phyloP scores from a whole-genome alignment of 2,797 vertebrate genomes.

The Karalla daura region DNA sequence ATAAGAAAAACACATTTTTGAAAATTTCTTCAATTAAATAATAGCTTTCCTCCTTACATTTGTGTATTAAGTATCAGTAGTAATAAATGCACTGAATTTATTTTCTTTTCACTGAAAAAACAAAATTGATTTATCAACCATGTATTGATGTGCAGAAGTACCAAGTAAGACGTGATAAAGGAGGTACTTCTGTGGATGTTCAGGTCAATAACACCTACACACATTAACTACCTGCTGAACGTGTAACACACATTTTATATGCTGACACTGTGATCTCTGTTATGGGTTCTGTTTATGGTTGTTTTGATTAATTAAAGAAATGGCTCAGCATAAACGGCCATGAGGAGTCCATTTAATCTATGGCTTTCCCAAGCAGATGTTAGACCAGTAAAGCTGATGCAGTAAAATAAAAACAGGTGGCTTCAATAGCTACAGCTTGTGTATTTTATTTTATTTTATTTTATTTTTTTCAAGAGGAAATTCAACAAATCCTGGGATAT shows the following conservation, averaged over 20 bases:
- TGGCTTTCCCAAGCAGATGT: constrained; percentile 22
- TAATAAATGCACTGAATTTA: no score
- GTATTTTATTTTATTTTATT: neutral
- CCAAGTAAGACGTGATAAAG: no score
- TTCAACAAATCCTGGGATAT: neutral
- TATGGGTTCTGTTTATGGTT: constrained; percentile 28
- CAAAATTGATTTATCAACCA: no score
- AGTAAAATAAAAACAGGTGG: neutral
- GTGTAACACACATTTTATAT: neutral
- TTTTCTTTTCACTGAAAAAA: no score
- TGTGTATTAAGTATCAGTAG: no score
- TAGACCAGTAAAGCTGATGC: constrained; percentile 18
- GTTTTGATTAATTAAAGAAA: constrained; percentile 34
- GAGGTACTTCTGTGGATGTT: constrained; percentile 6
- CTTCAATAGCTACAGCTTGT: constrained; percentile 2
- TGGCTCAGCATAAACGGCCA: constrained; percentile 18
- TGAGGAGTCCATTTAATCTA: neutral
- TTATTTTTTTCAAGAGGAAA: neutral
- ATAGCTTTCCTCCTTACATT: no score
- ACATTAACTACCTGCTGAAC: neutral
- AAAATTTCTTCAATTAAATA: no score
- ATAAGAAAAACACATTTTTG: no score
- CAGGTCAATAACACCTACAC: neutral
- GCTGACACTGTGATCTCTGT: constrained; percentile 15
- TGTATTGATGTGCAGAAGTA: no score